These are phyloP conservation scores for Oscheius sp. DNA, from an alignment of 2,888 invertebrate species.

Conservation along the genomic window DNA sequence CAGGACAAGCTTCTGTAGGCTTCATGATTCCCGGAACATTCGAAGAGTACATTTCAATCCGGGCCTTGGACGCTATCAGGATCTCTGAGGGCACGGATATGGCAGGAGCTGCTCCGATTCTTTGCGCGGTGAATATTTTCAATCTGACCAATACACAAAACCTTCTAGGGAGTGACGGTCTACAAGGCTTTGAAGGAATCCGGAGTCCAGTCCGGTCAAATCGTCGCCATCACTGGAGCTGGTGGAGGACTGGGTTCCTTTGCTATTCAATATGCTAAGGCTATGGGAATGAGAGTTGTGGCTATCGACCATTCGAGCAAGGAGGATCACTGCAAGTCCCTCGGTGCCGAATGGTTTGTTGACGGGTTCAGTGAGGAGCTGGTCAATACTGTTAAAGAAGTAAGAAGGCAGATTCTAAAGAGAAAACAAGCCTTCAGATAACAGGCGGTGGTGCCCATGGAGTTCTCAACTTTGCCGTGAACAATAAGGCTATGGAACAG, in stretches of 20 bases:
- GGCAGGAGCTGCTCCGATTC: constrained; percentile 54
- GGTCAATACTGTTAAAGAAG: constrained; percentile 42
- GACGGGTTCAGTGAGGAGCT: constrained; percentile 47
- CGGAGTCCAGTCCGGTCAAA: constrained; percentile 53
- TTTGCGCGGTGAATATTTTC: constrained; percentile 46
- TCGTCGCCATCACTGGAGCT: constrained; percentile 58
- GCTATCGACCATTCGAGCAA: constrained; percentile 55
- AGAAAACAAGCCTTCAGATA: constrained; percentile 4
- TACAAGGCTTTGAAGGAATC: constrained; percentile 58
- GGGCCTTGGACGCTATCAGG: constrained; percentile 50
- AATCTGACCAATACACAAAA: too few relatives aligned
- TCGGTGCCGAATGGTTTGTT: constrained; percentile 56
- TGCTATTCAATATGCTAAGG: constrained; percentile 58
- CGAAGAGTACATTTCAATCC: constrained; percentile 57
- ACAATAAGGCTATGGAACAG: constrained; percentile 42
- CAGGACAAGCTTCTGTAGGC: background rate
- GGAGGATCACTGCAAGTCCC: constrained; percentile 43
- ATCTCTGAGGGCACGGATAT: constrained; percentile 45
- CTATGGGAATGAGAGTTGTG: constrained; percentile 58
- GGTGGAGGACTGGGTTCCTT: constrained; percentile 61
- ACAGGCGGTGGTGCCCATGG: constrained; percentile 49
- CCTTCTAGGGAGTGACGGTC: constrained; percentile 52
- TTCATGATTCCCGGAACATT: constrained; percentile 46
- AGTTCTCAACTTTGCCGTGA: constrained; percentile 43
- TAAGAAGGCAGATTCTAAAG: background rate